phyloP scores from a whole-genome alignment of 2,797 vertebrate genomes.

The Lithobates pipiens region DNA sequence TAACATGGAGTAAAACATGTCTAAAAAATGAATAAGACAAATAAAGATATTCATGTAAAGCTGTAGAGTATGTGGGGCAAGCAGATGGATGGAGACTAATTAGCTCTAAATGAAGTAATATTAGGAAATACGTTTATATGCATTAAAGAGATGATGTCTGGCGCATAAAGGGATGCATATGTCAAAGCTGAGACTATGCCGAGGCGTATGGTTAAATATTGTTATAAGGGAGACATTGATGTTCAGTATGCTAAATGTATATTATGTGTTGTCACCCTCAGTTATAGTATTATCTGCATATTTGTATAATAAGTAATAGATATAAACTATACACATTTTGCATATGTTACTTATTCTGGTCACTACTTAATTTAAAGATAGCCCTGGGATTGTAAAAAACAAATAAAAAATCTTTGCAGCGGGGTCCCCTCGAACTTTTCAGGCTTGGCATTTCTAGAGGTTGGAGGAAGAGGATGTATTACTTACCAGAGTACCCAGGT shows the following conservation, averaged over 20 bases:
- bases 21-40: neutral
- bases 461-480: no score
- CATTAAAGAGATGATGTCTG: neutral
- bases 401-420: no score
- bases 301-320: neutral
- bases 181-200: neutral
- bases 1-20: no score
- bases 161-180: neutral
- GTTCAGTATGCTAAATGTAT: neutral
- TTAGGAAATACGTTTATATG: neutral
- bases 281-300: no score
- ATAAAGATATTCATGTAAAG: neutral
- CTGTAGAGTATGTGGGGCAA: neutral
- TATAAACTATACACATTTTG: constrained; percentile 6
- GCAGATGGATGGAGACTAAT: constrained; percentile 15
- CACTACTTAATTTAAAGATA: no score
- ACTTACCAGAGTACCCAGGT: no score
- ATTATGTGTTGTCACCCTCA: neutral
- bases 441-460: no score
- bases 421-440: no score
- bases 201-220: constrained; percentile 18
- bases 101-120: neutral
- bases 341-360: neutral
- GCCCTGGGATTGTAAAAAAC: no score
- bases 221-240: neutral